Percentiles rank a stretch among this genome's conserved stretches.
phyloP scores from a whole-genome alignment of 2,888 invertebrate species.

The Mythimna lalbum region DNA sequence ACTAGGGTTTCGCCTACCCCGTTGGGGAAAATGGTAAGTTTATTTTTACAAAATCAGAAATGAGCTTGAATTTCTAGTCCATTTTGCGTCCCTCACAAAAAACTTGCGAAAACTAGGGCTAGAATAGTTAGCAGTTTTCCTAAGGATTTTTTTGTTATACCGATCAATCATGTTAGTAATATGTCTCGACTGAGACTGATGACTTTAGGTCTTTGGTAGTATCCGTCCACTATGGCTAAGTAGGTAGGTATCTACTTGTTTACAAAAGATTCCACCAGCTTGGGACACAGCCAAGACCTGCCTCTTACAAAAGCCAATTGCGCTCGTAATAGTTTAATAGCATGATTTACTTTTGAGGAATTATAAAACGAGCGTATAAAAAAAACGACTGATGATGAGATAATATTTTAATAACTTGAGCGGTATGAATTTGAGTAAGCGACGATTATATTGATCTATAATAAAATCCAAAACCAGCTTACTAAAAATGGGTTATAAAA shows the following conservation, averaged over 20 bases:
- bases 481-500: too few relatives aligned
- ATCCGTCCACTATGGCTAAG: background rate
- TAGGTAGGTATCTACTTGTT: constrained; percentile 26
- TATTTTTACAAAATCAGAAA: background rate
- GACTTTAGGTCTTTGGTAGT: constrained; percentile 8
- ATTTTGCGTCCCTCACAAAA: background rate
- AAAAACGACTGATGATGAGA: too few relatives aligned
- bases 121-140: background rate
- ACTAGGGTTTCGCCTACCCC: too few relatives aligned
- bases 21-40: too few relatives aligned
- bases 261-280: constrained; percentile 27
- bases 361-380: too few relatives aligned
- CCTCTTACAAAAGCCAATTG: background rate
- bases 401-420: too few relatives aligned
- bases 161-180: constrained; percentile 32
- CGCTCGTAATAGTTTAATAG: too few relatives aligned
- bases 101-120: too few relatives aligned
- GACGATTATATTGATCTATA: too few relatives aligned
- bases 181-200: constrained; percentile 33
- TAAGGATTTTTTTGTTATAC: background rate
- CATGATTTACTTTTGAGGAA: too few relatives aligned
- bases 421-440: too few relatives aligned
- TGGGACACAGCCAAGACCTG: constrained; percentile 44
- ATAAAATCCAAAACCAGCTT: too few relatives aligned
- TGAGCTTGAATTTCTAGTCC: background rate